Evolutionary conservation across 2,113 vertebrate genomes (phyloP).

Genomic region (Merops nubicus): DNA sequence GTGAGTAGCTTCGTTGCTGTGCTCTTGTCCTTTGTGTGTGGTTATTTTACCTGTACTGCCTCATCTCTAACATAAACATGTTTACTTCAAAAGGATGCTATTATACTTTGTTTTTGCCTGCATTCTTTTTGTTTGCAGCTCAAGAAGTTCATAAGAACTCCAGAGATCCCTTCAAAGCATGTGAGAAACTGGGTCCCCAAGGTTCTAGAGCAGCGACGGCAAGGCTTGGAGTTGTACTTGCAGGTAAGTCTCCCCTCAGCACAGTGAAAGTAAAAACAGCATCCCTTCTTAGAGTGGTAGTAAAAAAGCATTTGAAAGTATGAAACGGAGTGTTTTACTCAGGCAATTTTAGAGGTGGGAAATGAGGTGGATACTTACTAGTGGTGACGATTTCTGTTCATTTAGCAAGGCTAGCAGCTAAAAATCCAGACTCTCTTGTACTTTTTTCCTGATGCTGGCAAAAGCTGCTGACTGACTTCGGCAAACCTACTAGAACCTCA

Average conservation of each 20-base stretch:
- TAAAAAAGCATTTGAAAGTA: background rate
- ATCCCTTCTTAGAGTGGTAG: background rate
- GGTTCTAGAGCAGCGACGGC: constrained; percentile 93
- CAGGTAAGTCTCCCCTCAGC: constrained; percentile 80
- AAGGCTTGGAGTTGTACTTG: constrained; percentile 92
- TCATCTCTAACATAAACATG: background rate
- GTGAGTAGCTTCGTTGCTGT: background rate
- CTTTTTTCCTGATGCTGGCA: background rate
- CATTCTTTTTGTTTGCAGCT: constrained; percentile 74
- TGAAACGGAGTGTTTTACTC: background rate
- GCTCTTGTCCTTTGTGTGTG: background rate
- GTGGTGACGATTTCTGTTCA: background rate
- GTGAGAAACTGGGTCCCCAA: constrained; percentile 98
- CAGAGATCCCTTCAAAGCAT: constrained; percentile 97
- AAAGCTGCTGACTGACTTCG: background rate
- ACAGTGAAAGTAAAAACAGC: background rate
- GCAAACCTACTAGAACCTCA: background rate
- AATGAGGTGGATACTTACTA: background rate
- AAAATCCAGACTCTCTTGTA: background rate
- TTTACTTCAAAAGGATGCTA: background rate
- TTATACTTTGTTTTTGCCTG: background rate
- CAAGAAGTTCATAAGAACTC: constrained; percentile 95
- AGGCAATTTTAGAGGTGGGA: background rate
- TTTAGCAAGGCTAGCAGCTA: background rate
- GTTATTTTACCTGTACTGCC: background rate